Conservation (phyloP, 1,140 invertebrate genomes). For the Conus betulinus region DNA sequence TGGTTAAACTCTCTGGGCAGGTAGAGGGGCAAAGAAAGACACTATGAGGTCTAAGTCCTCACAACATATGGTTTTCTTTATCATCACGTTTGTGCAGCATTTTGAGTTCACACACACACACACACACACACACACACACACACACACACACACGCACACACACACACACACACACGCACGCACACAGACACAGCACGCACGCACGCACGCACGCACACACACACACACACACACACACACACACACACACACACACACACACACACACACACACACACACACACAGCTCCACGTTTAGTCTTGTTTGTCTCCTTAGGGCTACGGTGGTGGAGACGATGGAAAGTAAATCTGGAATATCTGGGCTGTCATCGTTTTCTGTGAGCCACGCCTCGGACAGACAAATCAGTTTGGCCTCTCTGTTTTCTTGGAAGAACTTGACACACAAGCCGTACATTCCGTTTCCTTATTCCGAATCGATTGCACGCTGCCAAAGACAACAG, state of each 20-base stretch:
- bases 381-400: slow-evolving; percentile 26
- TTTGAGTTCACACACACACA: background rate
- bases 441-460: background rate
- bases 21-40: background rate
- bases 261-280: background rate
- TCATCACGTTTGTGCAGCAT: background rate
- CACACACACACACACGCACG: background rate
- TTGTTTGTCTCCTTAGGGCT: background rate
- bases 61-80: background rate
- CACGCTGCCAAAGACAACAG: background rate
- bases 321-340: background rate
- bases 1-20: slow-evolving; percentile 7
- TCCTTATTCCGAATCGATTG: slow-evolving; percentile 20
- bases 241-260: too few relatives aligned
- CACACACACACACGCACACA: too few relatives aligned
- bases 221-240: background rate
- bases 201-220: background rate
- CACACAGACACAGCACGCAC: slow-evolving; percentile 5
- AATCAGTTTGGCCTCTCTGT: background rate
- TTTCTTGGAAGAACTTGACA: background rate
- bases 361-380: background rate
- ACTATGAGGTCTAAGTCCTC: slow-evolving; percentile 9
- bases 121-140: background rate
- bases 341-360: background rate
- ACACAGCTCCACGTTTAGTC: background rate